These are phyloP conservation scores for Adelphocoris suturalis DNA, from an alignment of 2,888 invertebrate genomes.

Conservation along the genomic window DNA sequence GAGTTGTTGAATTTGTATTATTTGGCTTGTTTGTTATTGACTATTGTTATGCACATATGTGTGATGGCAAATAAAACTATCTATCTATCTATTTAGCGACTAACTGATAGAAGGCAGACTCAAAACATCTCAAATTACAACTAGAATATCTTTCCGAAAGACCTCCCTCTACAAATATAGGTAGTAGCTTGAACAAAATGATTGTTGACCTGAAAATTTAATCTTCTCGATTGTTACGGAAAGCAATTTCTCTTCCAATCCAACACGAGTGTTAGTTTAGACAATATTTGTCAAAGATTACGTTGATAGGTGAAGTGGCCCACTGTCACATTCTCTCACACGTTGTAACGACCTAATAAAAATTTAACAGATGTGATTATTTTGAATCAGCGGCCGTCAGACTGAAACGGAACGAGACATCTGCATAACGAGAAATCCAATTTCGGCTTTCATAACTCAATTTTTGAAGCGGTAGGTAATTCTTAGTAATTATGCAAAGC, in stretches of 20 bases:
- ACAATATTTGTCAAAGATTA: conserved; percentile 9
- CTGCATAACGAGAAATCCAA: background rate
- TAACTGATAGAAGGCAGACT: too few species aligned
- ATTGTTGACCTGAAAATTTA: too few species aligned
- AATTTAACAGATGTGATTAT: background rate
- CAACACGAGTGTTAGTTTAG: background rate
- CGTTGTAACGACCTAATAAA: background rate
- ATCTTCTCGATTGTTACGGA: background rate
- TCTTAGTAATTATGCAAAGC: background rate
- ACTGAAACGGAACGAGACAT: background rate
- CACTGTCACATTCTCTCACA: background rate
- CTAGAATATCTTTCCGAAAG: too few species aligned
- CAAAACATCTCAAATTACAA: too few species aligned
- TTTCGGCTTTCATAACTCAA: background rate
- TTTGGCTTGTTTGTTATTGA: too few species aligned
- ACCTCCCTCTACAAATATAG: too few species aligned
- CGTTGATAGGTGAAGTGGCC: conserved; percentile 5
- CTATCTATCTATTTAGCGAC: too few species aligned
- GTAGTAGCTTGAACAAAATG: too few species aligned
- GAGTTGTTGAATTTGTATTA: too few species aligned
- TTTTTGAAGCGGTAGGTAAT: background rate
- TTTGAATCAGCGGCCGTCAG: background rate
- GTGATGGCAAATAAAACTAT: too few species aligned
- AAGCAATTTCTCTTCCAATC: conserved; percentile 4
- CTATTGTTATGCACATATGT: too few species aligned